Percentiles rank a stretch among this genome's conserved stretches.
These are phyloP conservation scores for Sympetrum striolatum DNA, from an alignment of 2,888 invertebrate genomes.

Conservation along the genomic window DNA sequence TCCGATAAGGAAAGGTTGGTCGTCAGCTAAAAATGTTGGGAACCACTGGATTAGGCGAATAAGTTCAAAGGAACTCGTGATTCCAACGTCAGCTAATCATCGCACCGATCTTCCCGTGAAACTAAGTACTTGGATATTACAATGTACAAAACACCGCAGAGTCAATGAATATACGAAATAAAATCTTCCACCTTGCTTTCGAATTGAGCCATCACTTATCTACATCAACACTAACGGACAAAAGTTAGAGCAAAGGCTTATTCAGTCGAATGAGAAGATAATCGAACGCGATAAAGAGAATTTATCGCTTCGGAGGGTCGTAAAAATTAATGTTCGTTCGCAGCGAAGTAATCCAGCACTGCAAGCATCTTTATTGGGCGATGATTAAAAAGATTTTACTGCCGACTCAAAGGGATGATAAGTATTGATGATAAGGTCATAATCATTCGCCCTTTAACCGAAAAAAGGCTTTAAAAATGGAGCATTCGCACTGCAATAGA, in stretches of 20 bases:
- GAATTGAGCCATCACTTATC: neutral
- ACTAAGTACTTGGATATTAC: too few relatives aligned
- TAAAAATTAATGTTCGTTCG: neutral
- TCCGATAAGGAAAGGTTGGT: too few relatives aligned
- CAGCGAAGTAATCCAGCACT: neutral
- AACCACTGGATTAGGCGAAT: too few relatives aligned
- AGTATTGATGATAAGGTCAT: neutral
- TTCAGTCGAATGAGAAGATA: neutral
- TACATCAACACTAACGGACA: neutral
- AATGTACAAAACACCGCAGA: neutral
- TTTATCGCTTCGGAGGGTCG: neutral
- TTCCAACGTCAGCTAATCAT: too few relatives aligned
- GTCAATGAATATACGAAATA: neutral
- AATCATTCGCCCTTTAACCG: neutral
- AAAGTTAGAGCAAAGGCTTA: neutral
- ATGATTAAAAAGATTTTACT: neutral
- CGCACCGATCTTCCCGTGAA: too few relatives aligned
- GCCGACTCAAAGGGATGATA: neutral
- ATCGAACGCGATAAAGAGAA: neutral
- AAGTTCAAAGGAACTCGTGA: too few relatives aligned
- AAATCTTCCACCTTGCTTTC: neutral
- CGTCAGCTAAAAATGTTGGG: too few relatives aligned
- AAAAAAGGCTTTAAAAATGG: neutral
- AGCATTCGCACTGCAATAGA: neutral
- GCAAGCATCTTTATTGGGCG: neutral